Percentiles rank a stretch among this genome's conserved stretches.
Conservation (phyloP, 2,113 vertebrate genomes). For the Cyphotilapia sp. region DNA sequence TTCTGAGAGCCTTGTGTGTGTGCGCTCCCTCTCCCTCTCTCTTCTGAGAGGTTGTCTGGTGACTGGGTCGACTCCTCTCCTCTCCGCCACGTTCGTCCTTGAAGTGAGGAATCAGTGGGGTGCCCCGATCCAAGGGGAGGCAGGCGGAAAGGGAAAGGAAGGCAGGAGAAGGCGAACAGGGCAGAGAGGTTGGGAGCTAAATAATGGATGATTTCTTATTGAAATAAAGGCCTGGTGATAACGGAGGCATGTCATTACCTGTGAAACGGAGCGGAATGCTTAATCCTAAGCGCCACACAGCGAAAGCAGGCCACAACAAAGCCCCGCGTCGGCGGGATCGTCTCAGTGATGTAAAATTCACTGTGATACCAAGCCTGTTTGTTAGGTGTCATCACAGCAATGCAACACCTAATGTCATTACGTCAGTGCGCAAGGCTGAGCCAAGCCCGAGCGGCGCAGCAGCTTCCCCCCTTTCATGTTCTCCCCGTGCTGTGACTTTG, state of each 20-base stretch:
- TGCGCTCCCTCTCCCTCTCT: not conserved
- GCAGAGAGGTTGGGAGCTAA: slow-evolving; percentile 64
- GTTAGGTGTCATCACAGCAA: not conserved
- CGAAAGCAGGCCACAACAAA: not conserved
- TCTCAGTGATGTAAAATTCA: not conserved
- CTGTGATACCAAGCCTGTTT: not conserved
- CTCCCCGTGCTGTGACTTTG: not conserved
- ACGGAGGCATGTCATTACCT: slow-evolving; percentile 55
- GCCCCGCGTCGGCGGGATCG: not conserved
- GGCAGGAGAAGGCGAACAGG: not conserved
- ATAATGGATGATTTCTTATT: slow-evolving; percentile 74
- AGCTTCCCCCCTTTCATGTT: not conserved
- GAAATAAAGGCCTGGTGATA: slow-evolving; percentile 55
- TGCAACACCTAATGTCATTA: slow-evolving; percentile 3
- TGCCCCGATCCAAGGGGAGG: slow-evolving; percentile 48
- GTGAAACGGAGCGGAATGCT: slow-evolving; percentile 36
- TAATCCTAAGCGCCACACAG: slow-evolving; percentile 16
- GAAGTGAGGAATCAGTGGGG: slow-evolving; percentile 69
- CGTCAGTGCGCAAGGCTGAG: not conserved
- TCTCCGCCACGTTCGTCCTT: slow-evolving; percentile 69
- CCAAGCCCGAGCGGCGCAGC: not conserved
- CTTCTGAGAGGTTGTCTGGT: slow-evolving; percentile 59
- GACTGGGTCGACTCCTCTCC: slow-evolving; percentile 62
- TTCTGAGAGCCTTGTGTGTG: slow-evolving; percentile 13
- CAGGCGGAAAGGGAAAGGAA: not conserved